These are phyloP conservation scores for Stenolophus ochropezus DNA, from an alignment of 2,888 invertebrate species.

Conservation along the genomic window DNA sequence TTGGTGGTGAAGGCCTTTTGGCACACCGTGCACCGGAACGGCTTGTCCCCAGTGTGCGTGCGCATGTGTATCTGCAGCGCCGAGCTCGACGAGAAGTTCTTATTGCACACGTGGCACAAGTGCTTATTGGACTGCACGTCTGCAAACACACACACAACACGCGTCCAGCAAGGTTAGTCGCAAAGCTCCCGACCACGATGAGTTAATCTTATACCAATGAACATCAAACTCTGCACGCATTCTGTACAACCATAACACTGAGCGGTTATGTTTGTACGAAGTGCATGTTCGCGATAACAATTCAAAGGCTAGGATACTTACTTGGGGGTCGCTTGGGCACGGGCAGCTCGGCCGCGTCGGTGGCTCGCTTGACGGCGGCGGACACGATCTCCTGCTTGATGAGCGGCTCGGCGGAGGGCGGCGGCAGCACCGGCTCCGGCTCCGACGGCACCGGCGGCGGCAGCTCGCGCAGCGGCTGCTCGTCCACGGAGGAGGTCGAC, in stretches of 20 bases:
- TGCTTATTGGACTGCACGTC: constrained; percentile 85
- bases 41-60: constrained; percentile 98
- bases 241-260: constrained; percentile 4
- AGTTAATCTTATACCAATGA: constrained; percentile 37
- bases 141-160: constrained; percentile 73
- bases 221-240: constrained; percentile 17
- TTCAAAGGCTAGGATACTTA: constrained; percentile 73
- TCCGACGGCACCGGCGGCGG: constrained; percentile 61
- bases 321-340: constrained; percentile 89
- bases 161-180: constrained; percentile 68
- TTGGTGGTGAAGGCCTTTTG: constrained; percentile 98
- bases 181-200: constrained; percentile 43
- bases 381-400: constrained; percentile 37
- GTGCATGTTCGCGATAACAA: background rate
- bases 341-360: constrained; percentile 83
- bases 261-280: background rate
- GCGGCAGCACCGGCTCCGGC: constrained; percentile 73
- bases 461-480: constrained; percentile 55
- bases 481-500: constrained; percentile 52
- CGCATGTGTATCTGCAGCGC: constrained; percentile 99
- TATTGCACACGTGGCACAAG: constrained; percentile 97
- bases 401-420: constrained; percentile 67
- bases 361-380: constrained; percentile 78
- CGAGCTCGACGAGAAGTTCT: constrained; percentile 98
- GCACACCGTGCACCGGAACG: constrained; percentile 96